Conservation (phyloP, 2,113 vertebrate genomes). For the Laticauda laticaudata region DNA sequence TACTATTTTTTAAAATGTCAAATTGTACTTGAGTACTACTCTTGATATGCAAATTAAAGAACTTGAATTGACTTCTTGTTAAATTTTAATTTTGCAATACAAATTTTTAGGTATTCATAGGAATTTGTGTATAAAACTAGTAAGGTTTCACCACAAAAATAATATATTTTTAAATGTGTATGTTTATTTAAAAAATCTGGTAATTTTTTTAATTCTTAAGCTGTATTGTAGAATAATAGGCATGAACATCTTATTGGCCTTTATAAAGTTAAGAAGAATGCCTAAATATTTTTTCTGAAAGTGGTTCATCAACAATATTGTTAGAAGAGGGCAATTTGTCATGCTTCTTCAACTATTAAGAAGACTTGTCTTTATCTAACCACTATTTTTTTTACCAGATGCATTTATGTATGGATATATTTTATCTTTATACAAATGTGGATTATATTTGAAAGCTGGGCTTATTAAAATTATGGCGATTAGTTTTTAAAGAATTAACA, state of each 20-base stretch:
- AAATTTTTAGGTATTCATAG: constrained; percentile 16
- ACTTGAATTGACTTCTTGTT: not conserved
- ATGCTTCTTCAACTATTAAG: constrained; percentile 11
- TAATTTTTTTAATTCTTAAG: not conserved
- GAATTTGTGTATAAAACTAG: not conserved
- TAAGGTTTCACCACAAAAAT: constrained; percentile 19
- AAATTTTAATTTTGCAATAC: not conserved
- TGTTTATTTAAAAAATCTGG: not conserved
- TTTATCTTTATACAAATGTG: constrained; percentile 4
- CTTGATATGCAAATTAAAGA: constrained; percentile 23
- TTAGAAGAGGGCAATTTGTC: constrained; percentile 11
- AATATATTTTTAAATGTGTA: constrained; percentile 6
- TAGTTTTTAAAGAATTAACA: constrained; percentile 20
- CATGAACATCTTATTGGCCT: constrained; percentile 21
- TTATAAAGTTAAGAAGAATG: constrained; percentile 32
- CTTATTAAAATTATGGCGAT: constrained; percentile 25
- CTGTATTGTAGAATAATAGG: constrained; percentile 23
- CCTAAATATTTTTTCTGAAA: constrained; percentile 21
- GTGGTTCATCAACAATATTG: not conserved
- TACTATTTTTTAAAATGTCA: constrained; percentile 7
- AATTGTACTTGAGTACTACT: constrained; percentile 12
- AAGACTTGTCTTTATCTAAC: not conserved
- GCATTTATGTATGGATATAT: not conserved
- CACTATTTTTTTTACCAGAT: not conserved
- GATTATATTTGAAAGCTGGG: not conserved